Evolutionary conservation across 2,113 vertebrate genomes (phyloP), one percentile per base, ranked within the genome.

Genomic region (Zapornia atra): DNA sequence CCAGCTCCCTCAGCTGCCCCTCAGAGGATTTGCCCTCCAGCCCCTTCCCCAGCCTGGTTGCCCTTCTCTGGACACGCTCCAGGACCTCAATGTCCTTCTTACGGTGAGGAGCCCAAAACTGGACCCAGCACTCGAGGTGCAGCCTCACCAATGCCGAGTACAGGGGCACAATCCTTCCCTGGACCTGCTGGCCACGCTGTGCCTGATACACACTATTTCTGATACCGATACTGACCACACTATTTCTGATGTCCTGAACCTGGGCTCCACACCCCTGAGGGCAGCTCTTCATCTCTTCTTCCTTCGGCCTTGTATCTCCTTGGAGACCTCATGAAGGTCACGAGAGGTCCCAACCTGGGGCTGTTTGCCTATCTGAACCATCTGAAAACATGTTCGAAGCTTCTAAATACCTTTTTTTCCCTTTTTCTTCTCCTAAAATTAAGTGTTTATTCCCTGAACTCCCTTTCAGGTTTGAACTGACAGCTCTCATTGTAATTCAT

Each of bases 401-500:
- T 92, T 88, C 93, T 91, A 88, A 87, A 95, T 33, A 60, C 11
- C 42, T 78, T 1, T 56, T 79, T 69, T 82, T 65, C 42, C 80
- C 1, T 36, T 51, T 79, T 59, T 82, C 61, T 42, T 13, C 36
- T n/a, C 26, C 69, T 81, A 80, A 86, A 90, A 91, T 68, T 51
- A 82, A 79, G 75, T 83, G 60, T 80, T 86, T 96, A 86, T 90
- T 92, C 72, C 72, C 82, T 79, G 77, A 93, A 51, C 86, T 82
- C 72, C 31, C 50, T 90, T 92, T 66, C 65, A 84, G 88, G 44
- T 88, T 96, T 96, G 72, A 71, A 18, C 70, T 91, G 94, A 92
- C 61, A 87, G 82, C 96, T 72, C 61, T 94, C 65, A 56, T 54
- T 94, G 88, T 65, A 89, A 93, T 93, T 95, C 72, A 88, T 95